Evolutionary conservation across 2,113 vertebrate genomes (phyloP).

Genomic region (Alligator sinensis): DNA sequence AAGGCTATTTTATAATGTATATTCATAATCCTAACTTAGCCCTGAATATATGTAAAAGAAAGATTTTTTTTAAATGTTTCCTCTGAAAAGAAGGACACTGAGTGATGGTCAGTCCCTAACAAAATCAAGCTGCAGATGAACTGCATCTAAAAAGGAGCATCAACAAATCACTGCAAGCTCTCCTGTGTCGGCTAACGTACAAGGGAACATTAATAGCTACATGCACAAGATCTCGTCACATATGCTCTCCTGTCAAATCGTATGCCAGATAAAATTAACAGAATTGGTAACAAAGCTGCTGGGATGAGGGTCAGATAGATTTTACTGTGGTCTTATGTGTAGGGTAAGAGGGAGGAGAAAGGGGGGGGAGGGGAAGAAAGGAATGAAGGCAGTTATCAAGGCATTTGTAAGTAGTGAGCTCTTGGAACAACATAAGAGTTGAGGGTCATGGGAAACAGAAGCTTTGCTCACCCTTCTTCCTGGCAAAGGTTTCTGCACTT

Average conservation of each 20-base stretch:
- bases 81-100: not conserved
- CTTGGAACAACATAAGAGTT: slow-evolving; percentile 83
- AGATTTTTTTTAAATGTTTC: not conserved
- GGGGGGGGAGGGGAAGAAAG: slow-evolving; percentile 73
- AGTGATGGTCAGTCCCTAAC: not conserved
- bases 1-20: not conserved
- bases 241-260: not conserved
- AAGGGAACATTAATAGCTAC: not conserved
- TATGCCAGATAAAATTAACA: slow-evolving; percentile 17
- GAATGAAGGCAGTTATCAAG: slow-evolving; percentile 82
- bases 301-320: slow-evolving; percentile 3
- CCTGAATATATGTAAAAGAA: rapidly evolving
- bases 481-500: slow-evolving; percentile 75
- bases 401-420: slow-evolving; percentile 80
- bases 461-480: slow-evolving; percentile 81
- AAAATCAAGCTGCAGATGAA: not conserved
- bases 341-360: slow-evolving; percentile 13
- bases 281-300: not conserved
- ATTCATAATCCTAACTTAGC: not conserved
- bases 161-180: slow-evolving; percentile 15
- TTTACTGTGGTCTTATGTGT: slow-evolving; percentile 12
- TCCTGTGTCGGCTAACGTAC: not conserved
- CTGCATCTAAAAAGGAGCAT: not conserved
- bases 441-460: slow-evolving; percentile 86
- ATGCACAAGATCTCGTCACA: not conserved